Evolutionary conservation across 2,888 invertebrate genomes (phyloP), one percentile per base, ranked within the genome.

Genomic region (Acrobasis suavella): DNA sequence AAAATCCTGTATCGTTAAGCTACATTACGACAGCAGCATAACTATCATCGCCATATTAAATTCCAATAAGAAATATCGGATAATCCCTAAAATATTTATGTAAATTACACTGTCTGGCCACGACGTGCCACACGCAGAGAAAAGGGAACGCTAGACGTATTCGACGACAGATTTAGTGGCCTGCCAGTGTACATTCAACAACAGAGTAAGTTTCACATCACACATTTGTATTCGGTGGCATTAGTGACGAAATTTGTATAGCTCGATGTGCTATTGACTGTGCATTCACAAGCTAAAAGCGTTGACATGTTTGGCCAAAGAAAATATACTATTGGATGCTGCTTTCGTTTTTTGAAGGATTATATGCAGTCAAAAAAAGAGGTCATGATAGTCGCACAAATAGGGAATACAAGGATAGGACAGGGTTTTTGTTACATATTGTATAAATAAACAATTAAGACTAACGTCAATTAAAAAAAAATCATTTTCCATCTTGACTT

Each of bases 131-230:
- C 71, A 68, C 67, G 61, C 61, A 46, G 46, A 46, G 46, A 46
- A 46, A 46, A 42, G 62, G 65, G 64, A 62, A 60, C 70, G 67
- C 66, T 67, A 65, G 52, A 52, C 62, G 59, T 58, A 55, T 42
- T 7, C 63, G 80, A 69, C 66, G 80, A 80, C 73, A 75, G 80
- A 78, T 75, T 72, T 78, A 81, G 67, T 70, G 71, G 65, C 66
- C 63, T 55, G 63, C 9, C 58, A 72, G 64, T 66, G 67, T 64
- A 62, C 68, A 15, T 46, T n/a, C 50, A 55, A 55, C 32, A 38
- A 39, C 32, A 32, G 32, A 32, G 32, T 32, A 7, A 32, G 5
- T 6, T 32, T 7, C 32, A 0, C 32, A 6, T 32, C 8, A 32
- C 32, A 32, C 32, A 32, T 32, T 0, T 32, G 2, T 32, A 32